phyloP scores from a whole-genome alignment of 2,113 vertebrate species.

The Orthonyx spaldingii region DNA sequence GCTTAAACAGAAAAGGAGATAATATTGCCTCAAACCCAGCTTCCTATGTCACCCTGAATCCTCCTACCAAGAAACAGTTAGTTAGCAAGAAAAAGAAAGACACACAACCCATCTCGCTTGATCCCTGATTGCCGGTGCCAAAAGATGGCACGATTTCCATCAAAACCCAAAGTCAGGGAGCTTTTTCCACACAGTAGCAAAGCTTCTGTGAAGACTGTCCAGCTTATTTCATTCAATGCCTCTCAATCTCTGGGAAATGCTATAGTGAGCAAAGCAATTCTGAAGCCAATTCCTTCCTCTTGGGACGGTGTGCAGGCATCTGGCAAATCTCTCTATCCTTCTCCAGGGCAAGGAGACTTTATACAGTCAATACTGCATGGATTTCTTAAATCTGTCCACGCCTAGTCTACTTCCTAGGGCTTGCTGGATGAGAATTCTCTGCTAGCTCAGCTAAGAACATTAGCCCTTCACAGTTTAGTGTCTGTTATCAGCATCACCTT shows the following conservation, averaged over 20 bases:
- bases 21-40: not conserved
- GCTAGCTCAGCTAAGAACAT: not conserved
- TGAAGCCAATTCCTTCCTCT: not conserved
- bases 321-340: not conserved
- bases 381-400: not conserved
- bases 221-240: not conserved
- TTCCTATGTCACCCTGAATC: not conserved
- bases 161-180: not conserved
- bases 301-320: not conserved
- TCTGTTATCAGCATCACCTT: not conserved
- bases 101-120: not conserved
- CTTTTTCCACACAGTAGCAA: not conserved
- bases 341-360: not conserved
- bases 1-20: slow-evolving; percentile 39
- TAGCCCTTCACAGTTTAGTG: not conserved
- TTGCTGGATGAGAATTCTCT: not conserved
- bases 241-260: not conserved
- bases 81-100: not conserved
- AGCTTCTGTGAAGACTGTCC: slow-evolving; percentile 7
- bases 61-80: not conserved
- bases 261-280: not conserved
- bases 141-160: not conserved
- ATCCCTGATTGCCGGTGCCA: not conserved
- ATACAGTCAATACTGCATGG: not conserved
- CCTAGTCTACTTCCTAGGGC: not conserved